These are phyloP conservation scores for Benitochromis conjunctus DNA, from an alignment of 2,113 vertebrate genomes.

Conservation along the genomic window DNA sequence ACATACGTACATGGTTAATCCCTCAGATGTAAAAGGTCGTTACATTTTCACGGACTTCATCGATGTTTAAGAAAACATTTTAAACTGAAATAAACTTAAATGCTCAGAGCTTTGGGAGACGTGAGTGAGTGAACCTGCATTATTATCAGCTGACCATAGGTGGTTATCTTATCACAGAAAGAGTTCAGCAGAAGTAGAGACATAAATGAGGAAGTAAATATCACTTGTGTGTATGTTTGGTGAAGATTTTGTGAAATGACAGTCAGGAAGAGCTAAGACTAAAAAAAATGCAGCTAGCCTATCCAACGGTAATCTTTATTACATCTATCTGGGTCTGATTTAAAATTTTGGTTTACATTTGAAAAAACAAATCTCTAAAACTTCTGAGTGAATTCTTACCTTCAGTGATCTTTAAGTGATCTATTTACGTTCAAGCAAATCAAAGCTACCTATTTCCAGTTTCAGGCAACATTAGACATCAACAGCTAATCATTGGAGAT, in stretches of 20 bases:
- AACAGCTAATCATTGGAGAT: not conserved
- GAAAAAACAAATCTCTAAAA: not conserved
- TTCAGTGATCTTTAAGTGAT: not conserved
- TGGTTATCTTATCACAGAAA: not conserved
- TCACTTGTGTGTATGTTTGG: not conserved
- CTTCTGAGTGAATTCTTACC: not conserved
- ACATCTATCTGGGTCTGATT: not conserved
- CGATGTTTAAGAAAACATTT: not conserved
- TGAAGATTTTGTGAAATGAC: not conserved
- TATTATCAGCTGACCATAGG: not conserved
- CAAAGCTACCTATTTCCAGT: not conserved
- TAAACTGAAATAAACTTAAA: not conserved
- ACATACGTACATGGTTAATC: not conserved
- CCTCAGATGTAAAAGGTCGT: not conserved
- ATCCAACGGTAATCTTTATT: not conserved
- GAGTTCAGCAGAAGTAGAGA: not conserved
- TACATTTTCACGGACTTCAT: not conserved
- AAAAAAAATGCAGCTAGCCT: not conserved
- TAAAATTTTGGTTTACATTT: not conserved
- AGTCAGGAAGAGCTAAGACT: not conserved
- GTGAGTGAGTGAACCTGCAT: not conserved
- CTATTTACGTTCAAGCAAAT: not conserved
- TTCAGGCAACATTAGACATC: not conserved
- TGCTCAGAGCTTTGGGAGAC: not conserved
- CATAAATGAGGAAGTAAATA: not conserved